Evolutionary conservation across 2,888 invertebrate species (phyloP).

Genomic region (Liopterus haemorrhoidalis): DNA sequence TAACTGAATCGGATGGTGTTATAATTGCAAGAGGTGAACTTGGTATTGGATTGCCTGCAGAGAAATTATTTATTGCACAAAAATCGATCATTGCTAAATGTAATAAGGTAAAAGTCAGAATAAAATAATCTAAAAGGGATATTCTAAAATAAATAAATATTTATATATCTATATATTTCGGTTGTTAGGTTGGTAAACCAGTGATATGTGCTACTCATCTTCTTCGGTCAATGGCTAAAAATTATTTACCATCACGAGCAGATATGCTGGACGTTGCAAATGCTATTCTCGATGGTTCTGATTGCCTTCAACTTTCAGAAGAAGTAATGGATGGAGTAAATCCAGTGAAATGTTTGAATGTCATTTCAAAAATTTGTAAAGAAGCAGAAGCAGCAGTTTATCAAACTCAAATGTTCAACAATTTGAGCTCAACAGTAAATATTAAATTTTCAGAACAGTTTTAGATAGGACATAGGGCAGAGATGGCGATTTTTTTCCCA

Average conservation of each 20-base stretch:
- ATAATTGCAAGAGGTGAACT: slow-evolving; percentile 82
- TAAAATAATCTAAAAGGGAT: slow-evolving; percentile 6
- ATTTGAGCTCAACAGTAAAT: slow-evolving; percentile 53
- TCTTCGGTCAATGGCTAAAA: slow-evolving; percentile 77
- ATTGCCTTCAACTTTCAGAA: slow-evolving; percentile 80
- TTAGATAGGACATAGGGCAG: not conserved
- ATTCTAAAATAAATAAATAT: slow-evolving; percentile 1
- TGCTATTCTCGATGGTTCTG: slow-evolving; percentile 82
- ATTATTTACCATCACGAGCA: slow-evolving; percentile 67
- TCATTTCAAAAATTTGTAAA: slow-evolving; percentile 68
- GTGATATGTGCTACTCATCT: slow-evolving; percentile 80
- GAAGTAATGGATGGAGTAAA: slow-evolving; percentile 73
- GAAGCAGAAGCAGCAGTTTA: slow-evolving; percentile 83
- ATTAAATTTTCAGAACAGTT: not conserved
- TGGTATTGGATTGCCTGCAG: slow-evolving; percentile 79
- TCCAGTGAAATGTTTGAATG: slow-evolving; percentile 65
- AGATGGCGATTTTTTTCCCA: too few species aligned
- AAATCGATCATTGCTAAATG: slow-evolving; percentile 82
- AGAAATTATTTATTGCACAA: slow-evolving; percentile 81
- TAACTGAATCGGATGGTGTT: slow-evolving; percentile 73
- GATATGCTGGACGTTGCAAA: slow-evolving; percentile 89
- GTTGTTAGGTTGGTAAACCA: slow-evolving; percentile 65
- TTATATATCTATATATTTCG: not conserved
- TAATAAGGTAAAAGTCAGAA: slow-evolving; percentile 50
- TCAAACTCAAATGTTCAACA: slow-evolving; percentile 72